Evolutionary conservation across 1,140 invertebrate species (phyloP), one percentile per base, ranked within the genome.

Genomic region (Drosophila sproati): DNA sequence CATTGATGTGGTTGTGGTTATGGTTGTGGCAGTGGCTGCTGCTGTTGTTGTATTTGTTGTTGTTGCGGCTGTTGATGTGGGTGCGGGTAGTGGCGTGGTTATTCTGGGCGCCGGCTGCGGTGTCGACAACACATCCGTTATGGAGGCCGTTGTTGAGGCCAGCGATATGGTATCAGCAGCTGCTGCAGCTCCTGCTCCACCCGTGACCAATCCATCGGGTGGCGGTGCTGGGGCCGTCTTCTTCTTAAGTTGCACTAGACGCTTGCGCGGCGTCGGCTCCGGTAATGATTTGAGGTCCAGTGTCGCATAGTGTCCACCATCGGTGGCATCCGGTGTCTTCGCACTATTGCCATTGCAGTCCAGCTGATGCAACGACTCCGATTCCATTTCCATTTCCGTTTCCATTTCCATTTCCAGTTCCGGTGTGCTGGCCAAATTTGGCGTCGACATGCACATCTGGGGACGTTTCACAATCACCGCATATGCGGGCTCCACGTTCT

Each of bases 371-470:
- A 54, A 39, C 5, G 57, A 59, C 61, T 72, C 73, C 51, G 66
- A 60, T 3, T 68, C 64, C 29, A 31, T 61, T 45, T 45, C 88
- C 81, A 20, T 77, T 71, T 6, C 91, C 79, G 62, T 35, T 73
- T 79, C 88, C 79, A 10, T 78, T 76, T 10, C 88, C 78, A 66
- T 35, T 57, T 78, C 74, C 47, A 73, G 31, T 45, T 77, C 73
- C 12, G 57, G 60, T 0, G 67, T 67, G 8, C 57, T 66, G 35
- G 60, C 77, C 28, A 92, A 68, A 71, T 92, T 92, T 5, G 92
- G 92, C 20, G 92, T 91, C 51, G 92, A 92, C 61, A 91, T 90
- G 59, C 78, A 90, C n/a, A 91, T 62, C 63, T 92, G 78, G 4
- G 86, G 85, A 39, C 89, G 71, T 68, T 88, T 75, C 41, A 77